These are phyloP conservation scores for Cerastis rubricosa DNA, from an alignment of 2,888 invertebrate genomes.

Conservation along the genomic window DNA sequence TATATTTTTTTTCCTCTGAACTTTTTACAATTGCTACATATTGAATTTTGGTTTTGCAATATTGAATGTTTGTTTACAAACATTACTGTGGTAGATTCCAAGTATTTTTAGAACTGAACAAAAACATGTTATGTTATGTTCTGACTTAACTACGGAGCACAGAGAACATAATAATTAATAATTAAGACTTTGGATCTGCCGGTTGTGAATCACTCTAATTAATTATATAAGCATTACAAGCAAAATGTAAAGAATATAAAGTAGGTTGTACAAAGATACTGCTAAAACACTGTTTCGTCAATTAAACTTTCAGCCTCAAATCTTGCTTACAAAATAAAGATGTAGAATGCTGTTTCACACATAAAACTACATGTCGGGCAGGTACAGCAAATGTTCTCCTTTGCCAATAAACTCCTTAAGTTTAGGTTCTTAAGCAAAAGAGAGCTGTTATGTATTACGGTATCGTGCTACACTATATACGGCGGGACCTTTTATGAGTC, in stretches of 20 bases:
- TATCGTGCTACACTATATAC: conserved; percentile 8
- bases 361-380: not conserved
- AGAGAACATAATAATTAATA: not conserved
- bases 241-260: not conserved
- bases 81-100: not conserved
- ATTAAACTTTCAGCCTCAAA: not conserved
- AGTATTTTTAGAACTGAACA: conserved; percentile 1
- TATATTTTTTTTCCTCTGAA: not conserved
- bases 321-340: not conserved
- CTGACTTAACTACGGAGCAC: not conserved
- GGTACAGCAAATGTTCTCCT: conserved; percentile 14
- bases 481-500: not conserved
- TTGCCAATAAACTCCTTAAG: conserved; percentile 15
- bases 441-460: conserved; percentile 4
- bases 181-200: not conserved
- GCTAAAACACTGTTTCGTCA: not conserved
- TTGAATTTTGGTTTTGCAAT: not conserved
- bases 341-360: not conserved
- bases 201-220: conserved; percentile 1
- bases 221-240: not conserved
- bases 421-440: conserved; percentile 44
- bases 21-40: not conserved
- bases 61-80: not conserved
- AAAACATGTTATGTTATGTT: conserved; percentile 2
- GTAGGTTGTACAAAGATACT: not conserved